phyloP scores from a whole-genome alignment of 2,888 invertebrate species.

The Drosophila acutilabella region DNA sequence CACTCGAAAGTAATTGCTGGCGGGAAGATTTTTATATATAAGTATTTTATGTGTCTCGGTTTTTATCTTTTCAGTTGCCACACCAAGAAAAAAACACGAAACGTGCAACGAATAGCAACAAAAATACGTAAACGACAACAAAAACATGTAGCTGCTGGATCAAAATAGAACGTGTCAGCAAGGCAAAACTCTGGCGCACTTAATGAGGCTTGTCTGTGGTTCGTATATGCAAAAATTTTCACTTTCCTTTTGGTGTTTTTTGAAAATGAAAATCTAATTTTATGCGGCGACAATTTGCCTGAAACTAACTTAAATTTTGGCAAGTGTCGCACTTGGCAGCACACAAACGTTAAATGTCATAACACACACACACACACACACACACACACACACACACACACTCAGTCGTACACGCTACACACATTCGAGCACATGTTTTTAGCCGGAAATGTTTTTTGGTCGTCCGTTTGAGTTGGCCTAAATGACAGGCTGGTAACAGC shows the following conservation, averaged over 20 bases:
- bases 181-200: slow-evolving; percentile 3
- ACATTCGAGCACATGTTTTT: slow-evolving; percentile 14
- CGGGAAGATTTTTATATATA: slow-evolving; percentile 55
- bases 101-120: slow-evolving; percentile 64
- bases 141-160: slow-evolving; percentile 30
- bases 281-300: slow-evolving; percentile 28
- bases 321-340: slow-evolving; percentile 53
- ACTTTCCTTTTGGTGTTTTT: background rate
- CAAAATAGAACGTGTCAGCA: background rate
- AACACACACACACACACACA: slow-evolving; percentile 10
- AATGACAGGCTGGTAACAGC: slow-evolving; percentile 9
- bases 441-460: slow-evolving; percentile 35
- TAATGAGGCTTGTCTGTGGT: slow-evolving; percentile 41
- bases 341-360: slow-evolving; percentile 30
- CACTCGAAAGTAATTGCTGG: slow-evolving; percentile 71
- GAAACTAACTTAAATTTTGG: slow-evolving; percentile 63
- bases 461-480: slow-evolving; percentile 25
- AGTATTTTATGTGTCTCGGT: slow-evolving; percentile 50
- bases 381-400: background rate
- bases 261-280: slow-evolving; percentile 19
- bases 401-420: background rate
- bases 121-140: slow-evolving; percentile 36
- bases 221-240: slow-evolving; percentile 44
- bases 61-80: slow-evolving; percentile 55
- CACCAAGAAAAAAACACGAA: slow-evolving; percentile 16